Evolutionary conservation across 2,888 invertebrate species (phyloP).

Genomic region (Leucania comma): DNA sequence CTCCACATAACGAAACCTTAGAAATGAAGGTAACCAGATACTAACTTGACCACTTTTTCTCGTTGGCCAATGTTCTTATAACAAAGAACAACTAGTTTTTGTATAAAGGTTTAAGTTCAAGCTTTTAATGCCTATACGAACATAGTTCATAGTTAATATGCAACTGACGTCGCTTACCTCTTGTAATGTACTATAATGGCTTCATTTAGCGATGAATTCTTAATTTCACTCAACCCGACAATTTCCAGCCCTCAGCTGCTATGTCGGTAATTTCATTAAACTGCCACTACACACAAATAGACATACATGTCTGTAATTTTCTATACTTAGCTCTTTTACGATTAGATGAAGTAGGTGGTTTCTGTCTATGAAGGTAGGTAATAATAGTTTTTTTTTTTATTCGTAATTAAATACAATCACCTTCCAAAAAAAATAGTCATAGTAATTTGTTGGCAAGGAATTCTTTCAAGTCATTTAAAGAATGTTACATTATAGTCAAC

Average conservation of each 20-base stretch:
- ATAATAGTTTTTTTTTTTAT: too few relatives aligned
- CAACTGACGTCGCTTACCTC: constrained; percentile 2
- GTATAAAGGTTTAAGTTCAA: constrained; percentile 14
- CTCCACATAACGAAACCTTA: too few relatives aligned
- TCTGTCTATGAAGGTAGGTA: too few relatives aligned
- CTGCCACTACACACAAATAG: constrained; percentile 8
- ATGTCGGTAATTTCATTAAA: constrained; percentile 5
- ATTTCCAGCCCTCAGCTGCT: constrained; percentile 29
- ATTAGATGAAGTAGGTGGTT: not conserved
- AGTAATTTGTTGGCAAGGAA: too few relatives aligned
- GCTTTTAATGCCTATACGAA: constrained; percentile 17
- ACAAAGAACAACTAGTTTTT: too few relatives aligned
- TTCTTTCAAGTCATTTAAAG: too few relatives aligned
- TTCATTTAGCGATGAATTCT: constrained; percentile 44
- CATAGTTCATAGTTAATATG: constrained; percentile 6
- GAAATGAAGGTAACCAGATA: too few relatives aligned
- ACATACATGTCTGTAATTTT: constrained; percentile 6
- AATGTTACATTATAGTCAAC: too few relatives aligned
- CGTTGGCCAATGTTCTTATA: too few relatives aligned
- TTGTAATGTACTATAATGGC: constrained; percentile 42
- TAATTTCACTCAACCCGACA: constrained; percentile 10
- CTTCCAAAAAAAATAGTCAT: too few relatives aligned
- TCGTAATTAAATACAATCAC: too few relatives aligned
- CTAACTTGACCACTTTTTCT: too few relatives aligned
- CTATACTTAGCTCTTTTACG: not conserved